Base-by-base conservation (phyloP, 2,113 vertebrate species). In the Corythoichthys haematopterus region DNA sequence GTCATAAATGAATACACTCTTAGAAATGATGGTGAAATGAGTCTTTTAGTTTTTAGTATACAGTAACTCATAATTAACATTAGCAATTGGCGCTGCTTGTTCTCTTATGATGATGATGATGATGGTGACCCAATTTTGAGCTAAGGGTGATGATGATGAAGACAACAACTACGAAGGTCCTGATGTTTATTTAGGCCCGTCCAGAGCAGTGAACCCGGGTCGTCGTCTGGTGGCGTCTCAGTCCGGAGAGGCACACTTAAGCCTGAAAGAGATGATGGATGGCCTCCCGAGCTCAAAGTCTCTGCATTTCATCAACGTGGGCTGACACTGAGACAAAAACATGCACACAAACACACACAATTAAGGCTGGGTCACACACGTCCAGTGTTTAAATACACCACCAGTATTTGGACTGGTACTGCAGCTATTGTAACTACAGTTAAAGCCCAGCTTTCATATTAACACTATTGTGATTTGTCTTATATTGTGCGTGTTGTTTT, bases 191-290 rank as follows among this genome's bases (percentile, higher is more conserved):
- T 76, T 80, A 71, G 74, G 61, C 74, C 76, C 46, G 40, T 53
- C 74, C 67, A 74, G 71, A 77, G 60, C 6, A 13, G 60, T 64
- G 63, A 47, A 66, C 60, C 70, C 35, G 0, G 76, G 75, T 66
- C 43, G 4, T 46, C 16, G 68, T 80, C 82, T 77, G 79, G 62
- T 82, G 84, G 74, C 51, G 66, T 76, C 80, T 71, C 51, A 28
- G 61, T 78, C 79, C 78, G 69, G 78, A 78, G 75, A 76, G 78
- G 45, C 80, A 77, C 78, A 84, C 75, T 84, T 87, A 81, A 74
- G 68, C 37, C 60, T 87, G 83, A 80, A 85, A 72, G 75, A 84
- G 74, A 88, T 88, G 87, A 88, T 88, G 83, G 80, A 88, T 88
- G 85, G 73, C 76, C 80, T 78, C 79, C 71, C 75, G 78, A 81